These are phyloP conservation scores for Microcebus tavaratra DNA, from an alignment of 2,113 vertebrate species.

Conservation along the genomic window DNA sequence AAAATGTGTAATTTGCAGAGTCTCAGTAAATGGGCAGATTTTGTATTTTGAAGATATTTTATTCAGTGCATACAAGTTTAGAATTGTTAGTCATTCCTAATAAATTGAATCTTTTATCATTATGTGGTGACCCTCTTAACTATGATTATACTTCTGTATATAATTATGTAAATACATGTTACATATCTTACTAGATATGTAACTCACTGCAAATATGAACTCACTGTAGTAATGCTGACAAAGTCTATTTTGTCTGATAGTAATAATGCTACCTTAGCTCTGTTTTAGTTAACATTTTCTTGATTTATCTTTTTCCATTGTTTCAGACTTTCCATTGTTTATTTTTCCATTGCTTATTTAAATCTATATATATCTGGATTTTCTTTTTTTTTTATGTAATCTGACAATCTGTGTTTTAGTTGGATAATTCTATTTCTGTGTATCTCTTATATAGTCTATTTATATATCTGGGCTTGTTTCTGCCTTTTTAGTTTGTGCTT, in stretches of 20 bases:
- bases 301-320: neutral
- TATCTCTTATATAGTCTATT: neutral
- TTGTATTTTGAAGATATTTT: neutral
- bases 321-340: neutral
- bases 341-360: neutral
- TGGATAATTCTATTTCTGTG: neutral
- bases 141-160: neutral
- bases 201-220: too few species aligned
- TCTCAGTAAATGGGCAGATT: neutral
- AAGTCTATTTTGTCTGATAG: neutral
- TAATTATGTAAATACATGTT: neutral
- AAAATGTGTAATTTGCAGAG: neutral
- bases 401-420: neutral
- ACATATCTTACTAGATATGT: neutral
- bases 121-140: neutral
- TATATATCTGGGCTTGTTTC: neutral
- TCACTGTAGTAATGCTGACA: neutral
- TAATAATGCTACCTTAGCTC: neutral
- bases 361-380: neutral
- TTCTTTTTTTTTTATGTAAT: neutral
- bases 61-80: neutral
- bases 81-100: neutral
- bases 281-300: conserved; percentile 15
- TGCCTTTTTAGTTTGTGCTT: conserved; percentile 9
- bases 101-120: neutral